A percentile compares a stretch with the other conserved stretches of the same genome.
These are phyloP conservation scores for Beroe forskalii DNA, from an alignment of 37 sponge, comb jelly and placozoan species.

Conservation along the genomic window DNA sequence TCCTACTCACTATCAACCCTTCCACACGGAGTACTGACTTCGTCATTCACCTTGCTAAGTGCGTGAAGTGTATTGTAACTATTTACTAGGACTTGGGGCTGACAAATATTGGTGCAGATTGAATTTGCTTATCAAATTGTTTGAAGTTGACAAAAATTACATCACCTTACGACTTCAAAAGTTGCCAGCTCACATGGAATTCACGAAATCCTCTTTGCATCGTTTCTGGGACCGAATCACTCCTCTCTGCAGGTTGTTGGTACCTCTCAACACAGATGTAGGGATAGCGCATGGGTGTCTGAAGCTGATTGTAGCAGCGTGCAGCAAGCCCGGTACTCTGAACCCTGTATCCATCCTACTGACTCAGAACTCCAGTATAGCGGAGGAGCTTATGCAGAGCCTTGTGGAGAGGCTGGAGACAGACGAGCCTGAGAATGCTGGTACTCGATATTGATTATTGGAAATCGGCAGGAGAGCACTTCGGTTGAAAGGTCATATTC, in stretches of 20 bases:
- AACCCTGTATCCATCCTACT: slow-evolving; percentile 31
- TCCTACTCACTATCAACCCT: slow-evolving; percentile 83
- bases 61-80: too few species aligned
- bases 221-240: too few species aligned
- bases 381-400: slow-evolving; percentile 62
- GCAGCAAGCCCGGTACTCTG: slow-evolving; percentile 58
- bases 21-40: slow-evolving; percentile 77
- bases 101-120: too few species aligned
- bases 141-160: too few species aligned
- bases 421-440: slow-evolving; percentile 18
- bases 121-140: too few species aligned
- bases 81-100: too few species aligned
- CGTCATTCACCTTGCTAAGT: slow-evolving; percentile 85
- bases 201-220: too few species aligned
- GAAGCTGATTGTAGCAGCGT: slow-evolving; percentile 43
- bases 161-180: too few species aligned
- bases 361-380: not conserved
- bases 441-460: not conserved
- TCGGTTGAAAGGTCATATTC: too few species aligned
- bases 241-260: slow-evolving; percentile 73
- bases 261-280: slow-evolving; percentile 67
- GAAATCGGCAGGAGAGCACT: too few species aligned
- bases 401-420: slow-evolving; percentile 54
- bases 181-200: too few species aligned
- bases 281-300: slow-evolving; percentile 70